Evolutionary conservation across 2,113 vertebrate species (phyloP).

Genomic region (Porphyrio hochstetteri): DNA sequence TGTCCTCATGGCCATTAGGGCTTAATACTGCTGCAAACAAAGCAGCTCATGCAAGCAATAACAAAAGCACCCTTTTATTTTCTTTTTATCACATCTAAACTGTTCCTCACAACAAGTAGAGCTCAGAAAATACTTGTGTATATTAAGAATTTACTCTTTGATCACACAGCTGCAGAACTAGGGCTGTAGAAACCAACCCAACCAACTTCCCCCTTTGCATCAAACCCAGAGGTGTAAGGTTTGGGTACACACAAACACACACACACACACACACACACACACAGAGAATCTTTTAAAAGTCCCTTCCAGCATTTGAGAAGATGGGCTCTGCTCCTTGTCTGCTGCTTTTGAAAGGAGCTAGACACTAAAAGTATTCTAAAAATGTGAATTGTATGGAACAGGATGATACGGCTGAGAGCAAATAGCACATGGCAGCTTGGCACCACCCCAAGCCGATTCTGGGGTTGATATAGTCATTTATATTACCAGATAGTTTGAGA

Average conservation of each 20-base stretch:
- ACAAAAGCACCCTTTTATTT: background rate
- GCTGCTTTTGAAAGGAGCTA: background rate
- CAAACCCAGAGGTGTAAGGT: background rate
- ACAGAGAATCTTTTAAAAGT: background rate
- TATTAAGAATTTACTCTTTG: background rate
- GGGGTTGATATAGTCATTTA: background rate
- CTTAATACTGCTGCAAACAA: background rate
- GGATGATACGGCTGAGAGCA: accelerated
- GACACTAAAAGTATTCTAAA: background rate
- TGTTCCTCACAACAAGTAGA: background rate
- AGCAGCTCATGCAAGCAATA: background rate
- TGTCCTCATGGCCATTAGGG: background rate
- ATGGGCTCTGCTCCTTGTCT: background rate
- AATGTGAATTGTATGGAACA: background rate
- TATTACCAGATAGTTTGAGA: background rate
- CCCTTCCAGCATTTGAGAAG: background rate
- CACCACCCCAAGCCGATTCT: background rate
- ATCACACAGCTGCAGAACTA: background rate
- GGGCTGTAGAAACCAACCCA: background rate
- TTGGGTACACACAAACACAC: background rate
- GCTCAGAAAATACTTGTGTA: background rate
- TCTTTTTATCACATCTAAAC: background rate
- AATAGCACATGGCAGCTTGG: background rate
- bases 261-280: too few relatives aligned
- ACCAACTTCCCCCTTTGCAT: background rate